These are phyloP conservation scores for Myiozetetes cayanensis DNA, from an alignment of 2,113 vertebrate genomes.

Conservation along the genomic window DNA sequence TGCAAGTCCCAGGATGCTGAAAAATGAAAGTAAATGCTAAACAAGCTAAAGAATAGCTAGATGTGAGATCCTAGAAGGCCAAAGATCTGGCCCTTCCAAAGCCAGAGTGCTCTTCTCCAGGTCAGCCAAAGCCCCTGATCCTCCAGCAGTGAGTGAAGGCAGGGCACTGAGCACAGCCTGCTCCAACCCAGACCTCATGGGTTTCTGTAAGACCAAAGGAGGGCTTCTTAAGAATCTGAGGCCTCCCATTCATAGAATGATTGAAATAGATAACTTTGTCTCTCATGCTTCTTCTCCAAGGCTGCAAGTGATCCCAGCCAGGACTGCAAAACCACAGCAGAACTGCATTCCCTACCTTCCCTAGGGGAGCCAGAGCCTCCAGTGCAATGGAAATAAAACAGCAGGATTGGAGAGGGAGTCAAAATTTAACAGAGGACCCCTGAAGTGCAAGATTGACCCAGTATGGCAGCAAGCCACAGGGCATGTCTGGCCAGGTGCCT, in stretches of 20 bases:
- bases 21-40: neutral
- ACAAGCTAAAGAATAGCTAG: neutral
- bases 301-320: neutral
- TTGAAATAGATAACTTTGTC: neutral
- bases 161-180: neutral
- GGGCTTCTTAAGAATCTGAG: neutral
- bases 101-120: neutral
- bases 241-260: neutral
- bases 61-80: neutral
- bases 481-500: conserved; percentile 46
- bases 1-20: neutral
- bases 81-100: neutral
- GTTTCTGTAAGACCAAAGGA: neutral
- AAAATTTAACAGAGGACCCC: conserved; percentile 23
- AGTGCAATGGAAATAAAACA: conserved; percentile 21
- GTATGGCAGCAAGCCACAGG: neutral
- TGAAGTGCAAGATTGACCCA: conserved; percentile 16
- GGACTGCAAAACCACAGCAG: conserved; percentile 10
- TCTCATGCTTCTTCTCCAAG: neutral
- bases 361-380: conserved; percentile 17
- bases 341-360: neutral
- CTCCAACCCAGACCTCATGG: neutral
- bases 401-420: neutral
- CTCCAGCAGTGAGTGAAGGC: neutral
- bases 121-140: neutral